Evolutionary conservation across 2,113 vertebrate species (phyloP), one percentile per base, ranked within the genome.

Genomic region (Spermophilus dauricus): DNA sequence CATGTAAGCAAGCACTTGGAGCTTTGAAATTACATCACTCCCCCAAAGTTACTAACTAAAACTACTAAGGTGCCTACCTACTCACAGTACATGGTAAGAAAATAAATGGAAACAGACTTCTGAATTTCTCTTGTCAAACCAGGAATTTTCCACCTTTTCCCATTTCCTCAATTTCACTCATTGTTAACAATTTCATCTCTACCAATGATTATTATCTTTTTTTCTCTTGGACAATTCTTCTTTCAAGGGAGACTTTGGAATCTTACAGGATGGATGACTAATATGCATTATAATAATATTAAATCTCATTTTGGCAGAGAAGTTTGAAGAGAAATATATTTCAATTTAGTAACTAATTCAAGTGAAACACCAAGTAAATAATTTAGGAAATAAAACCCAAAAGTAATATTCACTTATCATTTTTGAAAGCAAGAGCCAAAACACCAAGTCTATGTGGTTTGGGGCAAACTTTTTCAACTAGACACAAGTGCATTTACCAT

Each of bases 401-500:
- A 83, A 97, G 32, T 70, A 93, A 75, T 53, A 96, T 48, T 93
- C 24, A 87, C 73, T 92, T 48, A 78, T 53, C 37, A 63, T 63
- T 92, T 95, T 91, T 84, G 45, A 84, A 82, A 51, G 37, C 69
- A 75, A 81, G 45, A 65, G n/a, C 12, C 58, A 39, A 92, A 92
- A 89, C 28, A 17, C 12, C 65, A 51, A 56, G 51, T 77, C 42
- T 83, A 58, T 30, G 11, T 95, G 56, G 76, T 77, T 65, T 16
- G 1, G 42, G 16, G 11, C 48, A 56, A 70, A 81, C 4, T 89
- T 65, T 83, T 80, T 72, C 13, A 84, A 48, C 32, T 14, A 85
- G 51, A 87, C 65, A 5, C 1, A 65, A 88, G 22, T 22, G 34
- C 30, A 95, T 98, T 39, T 98, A 99, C 99, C 99, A 61, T 99